Conservation (phyloP, 2,797 vertebrate genomes). For the Danio jaintianensis region DNA sequence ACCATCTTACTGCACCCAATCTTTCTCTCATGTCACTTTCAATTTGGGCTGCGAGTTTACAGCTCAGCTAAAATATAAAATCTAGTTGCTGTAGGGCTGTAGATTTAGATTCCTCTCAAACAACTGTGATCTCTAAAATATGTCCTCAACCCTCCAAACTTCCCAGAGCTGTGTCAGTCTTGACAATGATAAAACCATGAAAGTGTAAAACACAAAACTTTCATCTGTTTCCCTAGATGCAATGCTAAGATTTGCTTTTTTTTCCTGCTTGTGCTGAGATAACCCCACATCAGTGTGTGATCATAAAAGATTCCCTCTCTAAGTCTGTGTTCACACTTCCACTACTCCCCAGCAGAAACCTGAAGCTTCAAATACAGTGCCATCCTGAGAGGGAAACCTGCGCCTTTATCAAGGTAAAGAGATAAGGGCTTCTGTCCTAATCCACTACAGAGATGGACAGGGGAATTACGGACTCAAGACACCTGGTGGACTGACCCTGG, state of each 20-base stretch:
- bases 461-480: slow-evolving; percentile 38
- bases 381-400: slow-evolving; percentile 28
- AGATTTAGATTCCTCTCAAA: slow-evolving; percentile 25
- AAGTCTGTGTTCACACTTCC: slow-evolving; percentile 14
- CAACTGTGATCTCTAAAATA: slow-evolving; percentile 28
- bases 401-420: slow-evolving; percentile 28
- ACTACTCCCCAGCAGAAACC: slow-evolving; percentile 19
- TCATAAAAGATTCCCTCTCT: slow-evolving; percentile 4
- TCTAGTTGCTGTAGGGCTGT: not conserved
- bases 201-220: slow-evolving; percentile 34
- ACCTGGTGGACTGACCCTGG: slow-evolving; percentile 20
- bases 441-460: slow-evolving; percentile 48
- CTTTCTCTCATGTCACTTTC: slow-evolving; percentile 34
- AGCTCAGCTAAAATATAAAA: slow-evolving; percentile 16
- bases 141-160: slow-evolving; percentile 6
- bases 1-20: slow-evolving; percentile 9
- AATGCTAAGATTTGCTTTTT: slow-evolving; percentile 16
- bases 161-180: slow-evolving; percentile 12
- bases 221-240: slow-evolving; percentile 19
- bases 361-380: slow-evolving; percentile 12
- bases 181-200: slow-evolving; percentile 14
- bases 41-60: slow-evolving; percentile 3
- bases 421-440: slow-evolving; percentile 54
- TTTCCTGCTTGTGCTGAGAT: not conserved
- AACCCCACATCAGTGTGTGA: slow-evolving; percentile 29